Evolutionary conservation across 2,888 invertebrate genomes (phyloP), one percentile per base, ranked within the genome.

Genomic region (Agrilus biguttatus): DNA sequence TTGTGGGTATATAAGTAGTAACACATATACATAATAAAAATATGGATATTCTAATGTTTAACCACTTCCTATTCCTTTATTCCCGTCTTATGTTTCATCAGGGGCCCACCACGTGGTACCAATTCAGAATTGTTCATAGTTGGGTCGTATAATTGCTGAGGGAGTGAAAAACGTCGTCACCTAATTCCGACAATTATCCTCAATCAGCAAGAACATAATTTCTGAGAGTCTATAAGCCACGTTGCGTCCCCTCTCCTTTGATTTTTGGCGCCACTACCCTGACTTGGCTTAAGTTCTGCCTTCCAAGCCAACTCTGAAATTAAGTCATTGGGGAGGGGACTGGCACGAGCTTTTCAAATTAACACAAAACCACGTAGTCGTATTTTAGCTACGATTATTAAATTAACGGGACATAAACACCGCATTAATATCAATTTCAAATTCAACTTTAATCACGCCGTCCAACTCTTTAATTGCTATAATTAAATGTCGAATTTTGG

Each of bases 351-450:
- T 28, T 28, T 28, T 28, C 28, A 28, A 28, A 28, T 28, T 28
- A 28, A 28, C 28, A 28, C 28, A 28, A 28, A 28, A 10, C 28
- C 28, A 10, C 28, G 28, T 52, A 53, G 52, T 52, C 49, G 51
- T 51, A 55, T 55, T 55, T 53, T 53, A 51, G 56, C 51, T 52
- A 49, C 50, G 53, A 54, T 60, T 59, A 60, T 60, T 59, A 58
- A 54, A 60, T 60, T 60, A 60, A 46, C 54, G 49, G 48, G 50
- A 47, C 51, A 55, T 61, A 63, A 63, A 62, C 60, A 60, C 49
- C 51, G 55, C 62, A 62, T 63, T 62, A 61, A 63, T 62, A 58
- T 60, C 54, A 60, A 62, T 62, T 60, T 59, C 45, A 52, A 46
- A 14, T 37, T 39, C 35, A 42, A 28, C 28, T 10, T 21, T 28